phyloP scores from a whole-genome alignment of 1,140 invertebrate genomes.

The Heliconius nattereri region DNA sequence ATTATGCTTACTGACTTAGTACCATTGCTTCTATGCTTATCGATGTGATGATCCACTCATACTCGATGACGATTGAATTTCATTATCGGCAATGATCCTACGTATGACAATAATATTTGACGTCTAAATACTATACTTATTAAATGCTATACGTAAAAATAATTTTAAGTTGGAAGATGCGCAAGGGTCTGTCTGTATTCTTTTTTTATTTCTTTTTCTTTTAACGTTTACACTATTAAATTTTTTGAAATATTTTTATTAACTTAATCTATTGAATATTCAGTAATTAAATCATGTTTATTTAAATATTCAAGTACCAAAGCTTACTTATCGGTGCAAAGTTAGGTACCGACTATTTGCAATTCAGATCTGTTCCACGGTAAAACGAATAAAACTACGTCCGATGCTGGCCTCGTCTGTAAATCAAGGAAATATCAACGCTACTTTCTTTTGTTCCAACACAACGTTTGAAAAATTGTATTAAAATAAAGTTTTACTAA shows the following conservation, averaged over 20 bases:
- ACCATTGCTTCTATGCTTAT: too few relatives aligned
- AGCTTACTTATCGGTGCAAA: slow-evolving; percentile 6
- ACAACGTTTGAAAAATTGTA: not conserved
- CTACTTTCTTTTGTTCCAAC: not conserved
- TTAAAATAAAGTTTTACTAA: not conserved
- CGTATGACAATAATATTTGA: too few relatives aligned
- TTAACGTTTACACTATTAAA: not conserved
- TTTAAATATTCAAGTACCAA: not conserved
- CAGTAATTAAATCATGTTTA: not conserved
- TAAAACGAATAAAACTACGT: not conserved
- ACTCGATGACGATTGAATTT: too few relatives aligned
- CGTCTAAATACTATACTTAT: not conserved
- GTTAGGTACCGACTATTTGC: slow-evolving; percentile 2
- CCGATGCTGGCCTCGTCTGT: not conserved
- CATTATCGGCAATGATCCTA: too few relatives aligned
- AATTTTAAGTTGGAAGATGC: not conserved
- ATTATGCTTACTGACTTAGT: too few relatives aligned
- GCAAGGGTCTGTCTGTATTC: too few relatives aligned
- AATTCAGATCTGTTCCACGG: not conserved
- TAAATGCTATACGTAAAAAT: not conserved
- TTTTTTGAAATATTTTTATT: not conserved
- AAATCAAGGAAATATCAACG: slow-evolving; percentile 11
- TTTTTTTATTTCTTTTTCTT: not conserved
- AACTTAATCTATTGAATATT: not conserved
- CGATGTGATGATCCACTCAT: too few relatives aligned